Conservation (phyloP, 1,140 invertebrate species). For the Caenorhabditis tropicalis region DNA sequence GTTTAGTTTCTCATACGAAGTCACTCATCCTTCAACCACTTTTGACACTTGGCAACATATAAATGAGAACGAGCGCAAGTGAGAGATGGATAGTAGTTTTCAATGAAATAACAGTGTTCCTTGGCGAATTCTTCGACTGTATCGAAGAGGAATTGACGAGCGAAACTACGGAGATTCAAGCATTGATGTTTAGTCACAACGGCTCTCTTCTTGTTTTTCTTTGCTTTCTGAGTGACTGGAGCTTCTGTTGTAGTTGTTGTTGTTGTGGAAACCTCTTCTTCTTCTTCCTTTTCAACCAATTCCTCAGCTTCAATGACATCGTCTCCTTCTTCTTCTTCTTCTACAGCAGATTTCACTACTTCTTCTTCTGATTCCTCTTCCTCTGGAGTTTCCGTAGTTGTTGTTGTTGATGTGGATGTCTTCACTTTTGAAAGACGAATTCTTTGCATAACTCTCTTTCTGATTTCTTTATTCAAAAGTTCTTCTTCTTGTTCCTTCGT, state of each 20-base stretch:
- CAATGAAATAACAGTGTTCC: slow-evolving; percentile 25
- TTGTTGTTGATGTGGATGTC: not conserved
- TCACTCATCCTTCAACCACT: slow-evolving; percentile 32
- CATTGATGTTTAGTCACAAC: slow-evolving; percentile 29
- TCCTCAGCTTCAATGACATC: slow-evolving; percentile 8
- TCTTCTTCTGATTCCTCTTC: not conserved
- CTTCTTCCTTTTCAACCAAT: not conserved
- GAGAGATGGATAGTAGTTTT: slow-evolving; percentile 25
- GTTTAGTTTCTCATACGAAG: not conserved
- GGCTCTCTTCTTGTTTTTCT: slow-evolving; percentile 32
- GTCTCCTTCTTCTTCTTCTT: not conserved
- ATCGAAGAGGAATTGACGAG: slow-evolving; percentile 15
- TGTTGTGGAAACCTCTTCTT: not conserved
- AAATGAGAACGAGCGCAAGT: not conserved
- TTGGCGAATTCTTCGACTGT: slow-evolving; percentile 10
- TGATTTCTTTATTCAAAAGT: slow-evolving; percentile 29
- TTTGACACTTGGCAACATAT: slow-evolving; percentile 19
- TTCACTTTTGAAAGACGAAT: slow-evolving; percentile 30
- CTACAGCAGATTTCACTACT: not conserved
- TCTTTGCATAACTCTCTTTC: slow-evolving; percentile 15
- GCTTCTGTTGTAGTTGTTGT: not conserved
- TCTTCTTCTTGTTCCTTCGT: slow-evolving; percentile 25
- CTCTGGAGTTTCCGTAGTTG: not conserved
- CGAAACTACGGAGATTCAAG: slow-evolving; percentile 26
- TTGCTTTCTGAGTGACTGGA: not conserved